These are phyloP conservation scores for Rhyzopertha dominica DNA, from an alignment of 1,140 invertebrate species.

Conservation along the genomic window DNA sequence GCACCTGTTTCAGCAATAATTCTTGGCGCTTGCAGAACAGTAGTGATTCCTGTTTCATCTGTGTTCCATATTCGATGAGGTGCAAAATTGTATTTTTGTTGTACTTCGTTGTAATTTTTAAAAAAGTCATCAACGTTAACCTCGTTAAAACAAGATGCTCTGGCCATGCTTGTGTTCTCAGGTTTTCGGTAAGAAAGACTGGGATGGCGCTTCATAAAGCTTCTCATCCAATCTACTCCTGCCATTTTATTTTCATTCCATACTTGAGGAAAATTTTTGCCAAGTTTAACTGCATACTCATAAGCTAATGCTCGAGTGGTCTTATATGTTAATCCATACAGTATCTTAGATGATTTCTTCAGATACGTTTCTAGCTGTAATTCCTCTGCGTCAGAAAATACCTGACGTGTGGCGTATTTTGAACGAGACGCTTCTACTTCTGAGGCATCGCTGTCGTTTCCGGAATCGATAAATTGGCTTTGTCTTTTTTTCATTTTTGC, in stretches of 20 bases:
- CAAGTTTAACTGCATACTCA: conserved; percentile 27
- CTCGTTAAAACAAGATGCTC: conserved; percentile 45
- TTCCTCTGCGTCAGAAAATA: conserved; percentile 23
- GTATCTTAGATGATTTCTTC: conserved; percentile 23
- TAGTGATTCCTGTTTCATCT: conserved; percentile 47
- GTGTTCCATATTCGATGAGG: conserved; percentile 42
- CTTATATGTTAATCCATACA: conserved; percentile 29
- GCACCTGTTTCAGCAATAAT: conserved; percentile 40
- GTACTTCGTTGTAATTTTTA: conserved; percentile 24
- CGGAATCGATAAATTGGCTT: too few relatives aligned
- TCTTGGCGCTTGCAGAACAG: conserved; percentile 45
- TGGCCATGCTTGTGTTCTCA: conserved; percentile 38
- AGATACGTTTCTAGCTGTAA: conserved; percentile 21
- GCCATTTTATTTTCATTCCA: conserved; percentile 39
- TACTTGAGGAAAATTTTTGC: conserved; percentile 27
- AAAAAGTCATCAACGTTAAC: conserved; percentile 39
- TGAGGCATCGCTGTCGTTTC: too few relatives aligned
- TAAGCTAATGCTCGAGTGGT: conserved; percentile 25
- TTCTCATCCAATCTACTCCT: conserved; percentile 40
- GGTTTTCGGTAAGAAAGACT: conserved; percentile 36
- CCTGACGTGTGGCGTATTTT: conserved; percentile 18
- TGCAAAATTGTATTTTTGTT: conserved; percentile 34
- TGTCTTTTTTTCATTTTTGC: too few relatives aligned
- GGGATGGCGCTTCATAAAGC: conserved; percentile 38
- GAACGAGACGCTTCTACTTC: too few relatives aligned